Percentiles rank a stretch among this genome's conserved stretches.
Evolutionary conservation across 2,113 vertebrate species (phyloP).

Genomic region (Ptychochromis oligacanthus): DNA sequence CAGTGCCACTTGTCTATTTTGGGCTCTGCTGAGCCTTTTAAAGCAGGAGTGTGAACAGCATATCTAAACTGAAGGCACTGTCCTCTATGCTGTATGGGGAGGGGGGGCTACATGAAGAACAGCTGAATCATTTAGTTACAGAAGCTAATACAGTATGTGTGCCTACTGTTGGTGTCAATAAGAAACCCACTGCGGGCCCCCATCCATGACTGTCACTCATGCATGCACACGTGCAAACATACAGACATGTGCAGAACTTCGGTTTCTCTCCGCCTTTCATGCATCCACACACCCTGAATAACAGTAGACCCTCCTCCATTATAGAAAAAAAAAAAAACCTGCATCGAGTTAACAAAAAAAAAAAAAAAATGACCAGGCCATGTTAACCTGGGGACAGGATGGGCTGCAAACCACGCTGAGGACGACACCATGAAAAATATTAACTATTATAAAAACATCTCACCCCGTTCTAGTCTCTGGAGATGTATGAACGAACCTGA

Average conservation of each 20-base stretch:
- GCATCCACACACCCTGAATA: slow-evolving; percentile 12
- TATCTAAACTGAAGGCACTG: slow-evolving; percentile 57
- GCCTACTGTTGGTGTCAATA: slow-evolving; percentile 20
- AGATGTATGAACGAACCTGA: slow-evolving; percentile 50
- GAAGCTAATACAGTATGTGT: slow-evolving; percentile 15
- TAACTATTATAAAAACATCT: slow-evolving; percentile 47
- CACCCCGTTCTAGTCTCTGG: slow-evolving; percentile 17
- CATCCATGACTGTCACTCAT: slow-evolving; percentile 1
- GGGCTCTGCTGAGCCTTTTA: slow-evolving; percentile 46
- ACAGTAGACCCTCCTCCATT: slow-evolving; percentile 21
- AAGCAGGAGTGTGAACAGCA: slow-evolving; percentile 39
- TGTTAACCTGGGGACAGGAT: slow-evolving; percentile 22
- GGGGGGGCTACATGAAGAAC: slow-evolving; percentile 17
- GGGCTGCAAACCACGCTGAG: slow-evolving; percentile 27
- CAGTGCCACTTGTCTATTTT: slow-evolving; percentile 42
- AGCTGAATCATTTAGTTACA: slow-evolving; percentile 57
- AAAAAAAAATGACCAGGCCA: not conserved
- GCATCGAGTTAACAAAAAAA: slow-evolving; percentile 27
- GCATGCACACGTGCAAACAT: not conserved
- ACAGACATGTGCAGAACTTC: slow-evolving; percentile 1
- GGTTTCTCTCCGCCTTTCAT: slow-evolving; percentile 7
- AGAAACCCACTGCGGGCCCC: not conserved
- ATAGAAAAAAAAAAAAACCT: slow-evolving; percentile 7
- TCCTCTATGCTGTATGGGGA: slow-evolving; percentile 42
- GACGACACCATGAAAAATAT: slow-evolving; percentile 54